A percentile compares a stretch with the other conserved stretches of the same genome.
Evolutionary conservation across 2,888 invertebrate genomes (phyloP).

Genomic region (Xestia c-nigrum): DNA sequence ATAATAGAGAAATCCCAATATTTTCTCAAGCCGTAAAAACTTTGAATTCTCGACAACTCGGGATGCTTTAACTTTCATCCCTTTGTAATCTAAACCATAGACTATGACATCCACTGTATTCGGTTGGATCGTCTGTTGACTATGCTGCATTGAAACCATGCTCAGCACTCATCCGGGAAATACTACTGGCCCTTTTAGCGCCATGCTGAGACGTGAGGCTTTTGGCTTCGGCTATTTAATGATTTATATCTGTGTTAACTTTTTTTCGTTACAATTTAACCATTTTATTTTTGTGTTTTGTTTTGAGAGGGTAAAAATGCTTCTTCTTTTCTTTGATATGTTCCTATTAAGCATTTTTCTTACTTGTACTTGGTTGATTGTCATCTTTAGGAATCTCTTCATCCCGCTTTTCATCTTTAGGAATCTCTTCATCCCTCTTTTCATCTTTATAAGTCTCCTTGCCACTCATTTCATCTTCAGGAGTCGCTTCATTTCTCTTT

Average conservation of each 20-base stretch:
- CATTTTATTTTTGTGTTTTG: too few relatives aligned
- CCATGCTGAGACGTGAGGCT: too few relatives aligned
- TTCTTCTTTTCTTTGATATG: neutral
- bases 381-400: neutral
- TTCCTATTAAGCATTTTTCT: constrained; percentile 5
- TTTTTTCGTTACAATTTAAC: too few relatives aligned
- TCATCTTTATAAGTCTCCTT: neutral
- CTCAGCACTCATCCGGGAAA: neutral
- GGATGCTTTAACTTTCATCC: neutral
- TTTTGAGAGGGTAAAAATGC: too few relatives aligned
- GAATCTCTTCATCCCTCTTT: neutral
- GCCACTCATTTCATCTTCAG: too few relatives aligned
- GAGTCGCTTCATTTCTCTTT: too few relatives aligned
- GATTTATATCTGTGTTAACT: too few relatives aligned
- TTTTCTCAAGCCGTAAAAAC: neutral
- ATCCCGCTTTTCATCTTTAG: neutral
- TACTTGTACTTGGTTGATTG: constrained; percentile 45
- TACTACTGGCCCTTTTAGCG: neutral
- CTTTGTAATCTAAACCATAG: neutral
- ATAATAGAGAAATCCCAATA: neutral
- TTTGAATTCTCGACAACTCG: neutral
- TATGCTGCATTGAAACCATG: neutral
- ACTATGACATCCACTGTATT: neutral
- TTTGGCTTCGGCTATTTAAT: too few relatives aligned
- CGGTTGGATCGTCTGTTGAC: neutral